phyloP scores from a whole-genome alignment of 23 tunicate genomes.

The Halocynthia roretzi region DNA sequence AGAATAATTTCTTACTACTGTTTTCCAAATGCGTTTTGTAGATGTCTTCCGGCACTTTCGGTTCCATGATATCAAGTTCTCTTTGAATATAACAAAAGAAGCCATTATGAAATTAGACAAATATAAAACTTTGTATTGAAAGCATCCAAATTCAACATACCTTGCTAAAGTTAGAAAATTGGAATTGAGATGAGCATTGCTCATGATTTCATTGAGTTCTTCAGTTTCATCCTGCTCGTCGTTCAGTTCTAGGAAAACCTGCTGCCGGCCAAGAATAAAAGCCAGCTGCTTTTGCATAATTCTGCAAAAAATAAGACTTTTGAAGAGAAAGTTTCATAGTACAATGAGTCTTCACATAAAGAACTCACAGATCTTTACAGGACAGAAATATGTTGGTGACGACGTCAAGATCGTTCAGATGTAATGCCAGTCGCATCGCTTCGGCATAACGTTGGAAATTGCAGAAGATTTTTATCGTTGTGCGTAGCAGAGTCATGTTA shows the following conservation, averaged over 20 bases:
- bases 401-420: conserved; percentile 73
- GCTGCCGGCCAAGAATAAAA: conserved; percentile 79
- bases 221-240: conserved; percentile 70
- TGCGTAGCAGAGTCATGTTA: conserved; percentile 71
- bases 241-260: conserved; percentile 61
- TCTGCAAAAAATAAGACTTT: conserved; percentile 8
- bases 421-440: conserved; percentile 91
- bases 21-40: conserved; percentile 92
- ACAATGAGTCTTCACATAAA: not conserved
- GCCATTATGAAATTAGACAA: not conserved
- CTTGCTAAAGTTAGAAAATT: conserved; percentile 85
- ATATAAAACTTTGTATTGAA: not conserved
- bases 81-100: conserved; percentile 24
- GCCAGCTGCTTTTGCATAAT: conserved; percentile 73
- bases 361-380: conserved; percentile 80
- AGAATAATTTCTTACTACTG: conserved; percentile 36
- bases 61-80: conserved; percentile 91
- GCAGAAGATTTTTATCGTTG: conserved; percentile 78
- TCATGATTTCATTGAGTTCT: conserved; percentile 81
- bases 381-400: conserved; percentile 81
- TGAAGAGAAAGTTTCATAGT: no score
- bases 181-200: conserved; percentile 81
- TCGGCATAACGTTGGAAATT: conserved; percentile 80
- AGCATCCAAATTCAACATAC: conserved; percentile 9
- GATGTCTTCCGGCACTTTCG: conserved; percentile 88